phyloP scores from a whole-genome alignment of 2,888 invertebrate species.

The Pomacea canaliculata region DNA sequence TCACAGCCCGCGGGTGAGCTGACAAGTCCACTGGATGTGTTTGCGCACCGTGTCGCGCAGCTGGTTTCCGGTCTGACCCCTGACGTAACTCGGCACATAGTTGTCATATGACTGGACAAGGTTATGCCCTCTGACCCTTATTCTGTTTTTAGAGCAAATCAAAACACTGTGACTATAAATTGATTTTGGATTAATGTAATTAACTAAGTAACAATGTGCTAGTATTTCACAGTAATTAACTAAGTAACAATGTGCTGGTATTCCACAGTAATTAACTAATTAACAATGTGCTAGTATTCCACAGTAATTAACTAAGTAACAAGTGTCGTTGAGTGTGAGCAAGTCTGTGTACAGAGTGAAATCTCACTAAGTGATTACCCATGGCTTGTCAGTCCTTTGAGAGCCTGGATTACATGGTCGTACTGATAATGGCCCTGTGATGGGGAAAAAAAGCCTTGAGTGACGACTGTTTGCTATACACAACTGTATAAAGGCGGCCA shows the following conservation, averaged over 20 bases:
- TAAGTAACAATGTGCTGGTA: background rate
- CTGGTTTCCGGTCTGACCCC: conserved; percentile 2
- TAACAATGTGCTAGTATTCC: no score
- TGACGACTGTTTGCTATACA: background rate
- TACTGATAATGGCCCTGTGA: conserved; percentile 3
- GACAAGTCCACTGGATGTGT: conserved; percentile 9
- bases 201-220: no score
- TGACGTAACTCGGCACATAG: conserved; percentile 37
- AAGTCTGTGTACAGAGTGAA: background rate
- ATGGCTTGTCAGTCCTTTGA: conserved; percentile 7
- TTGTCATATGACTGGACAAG: conserved; percentile 27
- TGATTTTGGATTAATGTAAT: no score
- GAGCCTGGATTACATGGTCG: conserved; percentile 3
- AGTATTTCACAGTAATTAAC: no score
- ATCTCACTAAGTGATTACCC: background rate
- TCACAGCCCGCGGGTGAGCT: conserved; percentile 9
- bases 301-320: background rate
- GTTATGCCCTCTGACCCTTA: conserved; percentile 34
- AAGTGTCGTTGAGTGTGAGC: no score
- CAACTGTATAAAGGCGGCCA: background rate
- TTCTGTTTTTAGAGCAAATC: conserved; percentile 8
- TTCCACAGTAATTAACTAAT: no score
- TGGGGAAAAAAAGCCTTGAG: background rate
- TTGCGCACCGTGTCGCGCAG: conserved; percentile 12
- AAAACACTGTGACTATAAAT: no score